phyloP scores from a whole-genome alignment of 2,797 vertebrate species.

The Chiloscyllium punctatum region DNA sequence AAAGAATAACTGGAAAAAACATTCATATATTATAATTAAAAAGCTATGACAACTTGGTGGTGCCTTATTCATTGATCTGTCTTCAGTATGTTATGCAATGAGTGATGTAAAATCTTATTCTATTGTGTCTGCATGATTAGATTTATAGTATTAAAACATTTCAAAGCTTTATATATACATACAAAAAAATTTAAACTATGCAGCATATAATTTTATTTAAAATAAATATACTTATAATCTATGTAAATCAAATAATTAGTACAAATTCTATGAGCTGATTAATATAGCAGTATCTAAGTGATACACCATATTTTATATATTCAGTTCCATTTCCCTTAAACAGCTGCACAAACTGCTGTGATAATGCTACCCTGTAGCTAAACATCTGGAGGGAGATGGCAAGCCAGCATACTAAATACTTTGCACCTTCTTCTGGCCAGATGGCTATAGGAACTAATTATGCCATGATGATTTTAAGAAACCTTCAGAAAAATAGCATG shows the following conservation, averaged over 20 bases:
- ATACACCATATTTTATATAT: conserved; percentile 55
- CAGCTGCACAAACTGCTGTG: conserved; percentile 60
- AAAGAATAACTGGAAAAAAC: neutral
- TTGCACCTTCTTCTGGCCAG: conserved; percentile 47
- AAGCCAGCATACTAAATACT: conserved; percentile 51
- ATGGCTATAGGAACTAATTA: conserved; percentile 42
- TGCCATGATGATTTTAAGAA: conserved; percentile 11
- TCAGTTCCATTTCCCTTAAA: conserved; percentile 52
- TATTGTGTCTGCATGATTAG: neutral
- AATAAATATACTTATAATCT: neutral
- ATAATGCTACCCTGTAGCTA: conserved; percentile 60
- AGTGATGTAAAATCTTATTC: neutral
- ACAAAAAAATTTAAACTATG: neutral
- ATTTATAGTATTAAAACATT: neutral
- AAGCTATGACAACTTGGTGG: neutral
- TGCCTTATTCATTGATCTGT: neutral
- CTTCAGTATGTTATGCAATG: neutral
- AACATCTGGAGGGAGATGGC: conserved; percentile 63
- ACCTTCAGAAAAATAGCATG: neutral
- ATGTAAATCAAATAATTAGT: conserved; percentile 26
- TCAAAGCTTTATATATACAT: neutral
- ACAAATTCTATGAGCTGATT: conserved; percentile 25
- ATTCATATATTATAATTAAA: neutral
- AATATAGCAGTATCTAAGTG: conserved; percentile 50
- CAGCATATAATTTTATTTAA: neutral